Conservation (phyloP, 2,888 invertebrate genomes). For the Rhogogaster chlorosoma region DNA sequence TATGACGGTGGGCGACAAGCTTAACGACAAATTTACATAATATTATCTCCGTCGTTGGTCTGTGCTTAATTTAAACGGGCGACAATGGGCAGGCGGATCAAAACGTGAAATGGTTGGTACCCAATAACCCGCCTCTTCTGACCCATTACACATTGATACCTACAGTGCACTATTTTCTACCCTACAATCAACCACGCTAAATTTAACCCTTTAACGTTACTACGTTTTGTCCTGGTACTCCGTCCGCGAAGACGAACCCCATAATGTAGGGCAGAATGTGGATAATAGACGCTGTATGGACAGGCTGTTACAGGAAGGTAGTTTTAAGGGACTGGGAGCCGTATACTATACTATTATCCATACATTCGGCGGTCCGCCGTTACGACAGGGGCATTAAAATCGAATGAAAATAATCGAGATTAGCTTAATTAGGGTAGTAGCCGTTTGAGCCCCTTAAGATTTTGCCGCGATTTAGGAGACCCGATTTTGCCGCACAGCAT, state of each 20-base stretch:
- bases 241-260: conserved; percentile 36
- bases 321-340: neutral
- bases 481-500: neutral
- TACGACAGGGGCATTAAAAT: conserved; percentile 40
- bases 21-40: conserved; percentile 52
- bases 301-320: conserved; percentile 26
- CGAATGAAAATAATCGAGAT: conserved; percentile 41
- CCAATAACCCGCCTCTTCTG: conserved; percentile 54
- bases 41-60: conserved; percentile 35
- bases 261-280: conserved; percentile 40
- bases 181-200: conserved; percentile 55
- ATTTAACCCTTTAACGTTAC: conserved; percentile 55
- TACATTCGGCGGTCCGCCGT: conserved; percentile 4
- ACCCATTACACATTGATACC: conserved; percentile 56
- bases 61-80: conserved; percentile 46
- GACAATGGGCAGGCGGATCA: conserved; percentile 42
- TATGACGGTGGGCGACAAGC: conserved; percentile 46
- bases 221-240: conserved; percentile 30
- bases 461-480: neutral
- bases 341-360: conserved; percentile 32
- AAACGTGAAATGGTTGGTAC: conserved; percentile 50
- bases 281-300: conserved; percentile 45
- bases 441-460: neutral
- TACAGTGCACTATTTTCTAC: conserved; percentile 53
- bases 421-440: conserved; percentile 28